Base-by-base conservation (phyloP, 92 coral and sea anemone genomes). In the Muricea muricata region DNA sequence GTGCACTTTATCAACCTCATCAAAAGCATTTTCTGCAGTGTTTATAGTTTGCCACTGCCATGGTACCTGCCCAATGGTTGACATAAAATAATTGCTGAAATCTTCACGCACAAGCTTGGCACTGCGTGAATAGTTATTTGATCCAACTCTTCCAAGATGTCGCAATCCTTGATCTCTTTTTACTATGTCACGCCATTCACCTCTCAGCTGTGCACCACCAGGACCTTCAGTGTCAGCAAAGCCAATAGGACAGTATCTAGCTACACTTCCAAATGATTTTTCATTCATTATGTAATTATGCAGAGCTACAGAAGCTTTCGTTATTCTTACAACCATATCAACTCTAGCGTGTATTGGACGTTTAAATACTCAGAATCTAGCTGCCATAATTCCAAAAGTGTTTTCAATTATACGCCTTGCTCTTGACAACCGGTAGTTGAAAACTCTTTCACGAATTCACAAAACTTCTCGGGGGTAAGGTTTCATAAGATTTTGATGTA, bases 321-420 rank as follows among this genome's bases (percentile, higher is more conserved):
- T 54, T 15, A 54, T 54, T 8, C 20, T 54, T 6, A 39, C 45
- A 39, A 39, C 45, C 45, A 75, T 78, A 25, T 76, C 67, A 29
- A 79, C 84, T 45, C 66, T 76, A 15, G 79, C 89, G 54, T 75
- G 73, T 63, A 65, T 70, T 85, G 89, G 89, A n/a, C 89, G 58
- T 37, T 67, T 54, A 37, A 66, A 58, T 45, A 78, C 79, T 66
- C 89, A 48, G 20, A 75, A 85, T 73, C 85, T 78, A 25, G 77
- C 76, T 29, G 85, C 83, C 20, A 79, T 79, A 47, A 85, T 78
- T 25, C 85, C 85, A 45, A 78, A 85, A 61, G 85, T 85, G 45
- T 85, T 85, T 85, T 85, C 80, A 78, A 85, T 65, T 32, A 67
- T 67, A 37, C 74, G 74, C 18, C 74, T 67, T 31, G 74, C 74